Evolutionary conservation across 2,888 invertebrate genomes (phyloP).

Genomic region (Matsumyia berberina): DNA sequence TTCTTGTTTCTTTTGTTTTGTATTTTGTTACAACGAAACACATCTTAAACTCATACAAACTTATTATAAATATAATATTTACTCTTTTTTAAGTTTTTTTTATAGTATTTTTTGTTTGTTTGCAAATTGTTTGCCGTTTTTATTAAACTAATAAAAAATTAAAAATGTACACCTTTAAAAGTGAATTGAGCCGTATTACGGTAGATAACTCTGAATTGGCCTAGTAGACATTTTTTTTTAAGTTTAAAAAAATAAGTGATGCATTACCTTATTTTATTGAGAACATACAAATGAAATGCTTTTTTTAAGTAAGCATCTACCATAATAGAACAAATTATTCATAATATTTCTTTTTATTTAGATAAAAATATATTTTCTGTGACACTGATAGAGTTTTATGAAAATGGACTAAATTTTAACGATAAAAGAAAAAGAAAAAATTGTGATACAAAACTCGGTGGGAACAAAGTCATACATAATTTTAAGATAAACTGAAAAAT

Average conservation of each 20-base stretch:
- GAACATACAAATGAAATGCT: not conserved
- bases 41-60: conserved; percentile 42
- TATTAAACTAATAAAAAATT: conserved; percentile 26
- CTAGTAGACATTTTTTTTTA: conserved; percentile 11
- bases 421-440: not conserved
- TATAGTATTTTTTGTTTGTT: conserved; percentile 4
- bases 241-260: not conserved
- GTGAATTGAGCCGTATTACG: conserved; percentile 29
- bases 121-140: conserved; percentile 31
- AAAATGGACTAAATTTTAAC: not conserved
- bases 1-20: conserved; percentile 1
- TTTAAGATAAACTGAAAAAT: not conserved
- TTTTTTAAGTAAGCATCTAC: conserved; percentile 1
- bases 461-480: conserved; percentile 45
- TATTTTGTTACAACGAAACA: conserved; percentile 26
- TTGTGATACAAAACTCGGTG: conserved; percentile 20
- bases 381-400: not conserved
- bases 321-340: conserved; percentile 3
- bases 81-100: not conserved
- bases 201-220: conserved; percentile 29
- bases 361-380: conserved; percentile 4
- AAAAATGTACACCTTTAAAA: not conserved
- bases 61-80: conserved; percentile 37
- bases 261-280: not conserved
- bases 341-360: not conserved